These are phyloP conservation scores for Galemys pyrenaicus DNA, from an alignment of 2,113 vertebrate species.

Conservation along the genomic window DNA sequence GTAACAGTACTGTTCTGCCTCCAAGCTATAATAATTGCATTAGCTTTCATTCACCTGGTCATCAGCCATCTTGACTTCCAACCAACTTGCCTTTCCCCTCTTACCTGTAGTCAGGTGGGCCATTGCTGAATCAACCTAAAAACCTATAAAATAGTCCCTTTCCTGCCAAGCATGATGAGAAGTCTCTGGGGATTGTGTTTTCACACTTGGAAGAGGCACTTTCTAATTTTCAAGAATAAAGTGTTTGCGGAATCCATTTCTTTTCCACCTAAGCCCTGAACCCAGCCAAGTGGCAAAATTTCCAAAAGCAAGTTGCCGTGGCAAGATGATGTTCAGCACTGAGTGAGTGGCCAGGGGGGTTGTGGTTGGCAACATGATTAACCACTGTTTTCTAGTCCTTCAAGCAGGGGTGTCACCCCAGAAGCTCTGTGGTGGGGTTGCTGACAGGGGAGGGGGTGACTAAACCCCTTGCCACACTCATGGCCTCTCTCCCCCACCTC, in stretches of 20 bases:
- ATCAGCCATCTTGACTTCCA: accelerated
- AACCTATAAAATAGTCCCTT: background rate
- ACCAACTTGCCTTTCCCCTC: accelerated
- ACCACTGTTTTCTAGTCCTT: background rate
- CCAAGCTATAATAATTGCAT: accelerated
- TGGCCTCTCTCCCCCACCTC: constrained; percentile 11
- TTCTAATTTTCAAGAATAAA: constrained; percentile 33
- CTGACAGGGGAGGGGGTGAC: no score
- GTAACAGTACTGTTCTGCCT: background rate
- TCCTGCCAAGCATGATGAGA: background rate
- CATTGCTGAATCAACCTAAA: background rate
- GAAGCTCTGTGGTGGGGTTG: no score
- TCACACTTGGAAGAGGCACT: background rate
- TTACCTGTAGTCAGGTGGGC: background rate
- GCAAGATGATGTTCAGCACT: accelerated
- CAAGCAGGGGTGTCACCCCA: background rate
- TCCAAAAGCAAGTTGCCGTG: background rate
- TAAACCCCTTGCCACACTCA: background rate
- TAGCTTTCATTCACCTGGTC: background rate
- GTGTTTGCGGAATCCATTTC: background rate
- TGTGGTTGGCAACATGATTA: background rate
- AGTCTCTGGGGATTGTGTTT: background rate
- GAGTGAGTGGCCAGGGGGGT: background rate
- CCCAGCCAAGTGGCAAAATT: background rate
- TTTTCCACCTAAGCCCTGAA: background rate